Evolutionary conservation across 2,888 invertebrate species (phyloP).

Genomic region (Choristoneura rosaceana): DNA sequence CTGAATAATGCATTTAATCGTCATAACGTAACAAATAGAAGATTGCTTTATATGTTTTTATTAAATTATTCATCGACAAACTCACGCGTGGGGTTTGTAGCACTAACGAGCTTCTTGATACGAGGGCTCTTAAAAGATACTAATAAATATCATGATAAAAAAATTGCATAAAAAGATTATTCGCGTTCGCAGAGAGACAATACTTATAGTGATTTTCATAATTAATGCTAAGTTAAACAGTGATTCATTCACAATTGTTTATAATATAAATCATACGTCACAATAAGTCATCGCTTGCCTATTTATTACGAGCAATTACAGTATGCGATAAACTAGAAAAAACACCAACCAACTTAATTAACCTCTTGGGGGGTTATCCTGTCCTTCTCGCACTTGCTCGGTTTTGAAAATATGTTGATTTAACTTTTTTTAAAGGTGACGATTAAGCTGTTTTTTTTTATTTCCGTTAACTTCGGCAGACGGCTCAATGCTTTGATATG

Average conservation of each 20-base stretch:
- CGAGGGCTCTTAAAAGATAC: neutral
- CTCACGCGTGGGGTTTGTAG: neutral
- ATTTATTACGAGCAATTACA: conserved; percentile 19
- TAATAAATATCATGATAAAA: neutral
- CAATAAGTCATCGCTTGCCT: conserved; percentile 23
- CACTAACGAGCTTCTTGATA: neutral
- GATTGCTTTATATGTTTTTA: conserved; percentile 32
- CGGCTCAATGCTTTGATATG: no score
- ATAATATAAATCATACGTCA: conserved; percentile 18
- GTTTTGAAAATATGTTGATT: no score
- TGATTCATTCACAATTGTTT: conserved; percentile 30
- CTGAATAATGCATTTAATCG: conserved; percentile 40
- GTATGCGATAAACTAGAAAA: neutral
- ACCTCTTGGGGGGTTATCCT: conserved; percentile 4
- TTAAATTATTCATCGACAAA: conserved; percentile 8
- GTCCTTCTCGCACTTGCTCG: no score
- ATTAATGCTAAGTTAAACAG: neutral
- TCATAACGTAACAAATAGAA: conserved; percentile 23
- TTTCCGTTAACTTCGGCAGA: no score
- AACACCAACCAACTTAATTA: conserved; percentile 2
- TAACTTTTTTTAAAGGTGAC: no score
- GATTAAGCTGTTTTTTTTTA: no score
- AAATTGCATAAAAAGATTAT: neutral
- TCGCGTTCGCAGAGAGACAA: conserved; percentile 26
- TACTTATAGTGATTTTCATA: conserved; percentile 11